Evolutionary conservation across 1,140 invertebrate species (phyloP), one percentile per base, ranked within the genome.

Genomic region (Palaemon carinicauda): DNA sequence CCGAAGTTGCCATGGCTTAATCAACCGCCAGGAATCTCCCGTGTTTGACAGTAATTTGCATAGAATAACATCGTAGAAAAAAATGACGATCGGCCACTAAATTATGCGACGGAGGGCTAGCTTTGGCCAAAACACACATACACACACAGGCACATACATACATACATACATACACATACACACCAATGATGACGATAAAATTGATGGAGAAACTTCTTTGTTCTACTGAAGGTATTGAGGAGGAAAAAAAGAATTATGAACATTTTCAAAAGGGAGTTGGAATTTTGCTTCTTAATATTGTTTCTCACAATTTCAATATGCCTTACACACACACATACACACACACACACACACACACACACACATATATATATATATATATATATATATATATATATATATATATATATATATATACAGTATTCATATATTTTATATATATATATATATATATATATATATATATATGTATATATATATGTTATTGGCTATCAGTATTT

Each of bases 1-100:
- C n/a, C 15, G 73, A n/a, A 21, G 33, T 74, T 54, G 77, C 77
- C 77, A 84, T 84, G 82, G 65, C 52, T 41, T 41, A 74, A 31
- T 77, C 53, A 84, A 54, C 53, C 77, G 31, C 21, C 29, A 82
- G 82, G 73, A 41, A 74, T 74, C 82, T 77, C 54, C 29, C 29
- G 52, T 84, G 74, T 84, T 84, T 84, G 82, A 53, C 82, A 84
- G 73, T 77, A 84, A 84, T 84, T 84, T 84, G 82, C 82, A 84
- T 84, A 84, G 82, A 84, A 84, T 84, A 84, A 84, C 82, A 84
- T 21, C 27, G 53, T 15, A 17, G 74, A 74, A 74, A 84, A 84
- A 84, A 84, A 84, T 56, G 60, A 53, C 60, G 73, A 77, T 27
- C 53, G 31, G 77, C 75, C 82, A 84, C 82, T 84, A 77, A 60